These are phyloP conservation scores for Lycophotia porphyrea DNA, from an alignment of 2,888 invertebrate species.

Conservation along the genomic window DNA sequence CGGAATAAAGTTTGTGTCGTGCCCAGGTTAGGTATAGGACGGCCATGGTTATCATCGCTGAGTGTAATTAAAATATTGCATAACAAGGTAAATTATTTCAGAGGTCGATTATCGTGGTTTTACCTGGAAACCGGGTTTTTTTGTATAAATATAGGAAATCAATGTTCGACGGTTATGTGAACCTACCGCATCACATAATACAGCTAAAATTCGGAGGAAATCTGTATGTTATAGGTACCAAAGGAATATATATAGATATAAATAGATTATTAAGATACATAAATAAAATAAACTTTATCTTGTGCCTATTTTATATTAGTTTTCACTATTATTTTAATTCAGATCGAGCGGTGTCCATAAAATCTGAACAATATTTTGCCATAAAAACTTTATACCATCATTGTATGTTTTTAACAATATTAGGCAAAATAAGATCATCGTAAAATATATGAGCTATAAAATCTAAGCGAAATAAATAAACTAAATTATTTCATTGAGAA, in stretches of 20 bases:
- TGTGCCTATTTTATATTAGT: neutral
- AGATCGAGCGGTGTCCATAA: conserved; percentile 38
- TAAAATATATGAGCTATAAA: conserved; percentile 59
- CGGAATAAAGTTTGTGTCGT: conserved; percentile 10
- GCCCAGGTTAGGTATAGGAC: neutral
- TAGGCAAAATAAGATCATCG: conserved; percentile 42
- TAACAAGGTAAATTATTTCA: conserved; percentile 29
- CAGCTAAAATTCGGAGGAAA: neutral
- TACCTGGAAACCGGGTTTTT: conserved; percentile 11
- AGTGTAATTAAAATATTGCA: conserved; percentile 8
- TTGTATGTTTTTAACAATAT: conserved; percentile 37
- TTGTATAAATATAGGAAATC: conserved; percentile 8
- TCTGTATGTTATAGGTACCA: neutral
- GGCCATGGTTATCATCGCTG: neutral
- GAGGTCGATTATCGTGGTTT: neutral
- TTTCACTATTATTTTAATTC: conserved; percentile 20
- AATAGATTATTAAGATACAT: neutral
- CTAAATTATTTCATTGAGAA: conserved; percentile 39
- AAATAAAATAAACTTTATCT: neutral
- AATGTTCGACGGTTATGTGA: neutral
- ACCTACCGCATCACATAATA: neutral
- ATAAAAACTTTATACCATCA: conserved; percentile 43
- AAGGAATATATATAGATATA: neutral
- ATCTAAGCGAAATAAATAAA: conserved; percentile 45
- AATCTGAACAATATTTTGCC: conserved; percentile 27